Base-by-base conservation (phyloP, 2,888 invertebrate species). In the Endotricha flammealis region DNA sequence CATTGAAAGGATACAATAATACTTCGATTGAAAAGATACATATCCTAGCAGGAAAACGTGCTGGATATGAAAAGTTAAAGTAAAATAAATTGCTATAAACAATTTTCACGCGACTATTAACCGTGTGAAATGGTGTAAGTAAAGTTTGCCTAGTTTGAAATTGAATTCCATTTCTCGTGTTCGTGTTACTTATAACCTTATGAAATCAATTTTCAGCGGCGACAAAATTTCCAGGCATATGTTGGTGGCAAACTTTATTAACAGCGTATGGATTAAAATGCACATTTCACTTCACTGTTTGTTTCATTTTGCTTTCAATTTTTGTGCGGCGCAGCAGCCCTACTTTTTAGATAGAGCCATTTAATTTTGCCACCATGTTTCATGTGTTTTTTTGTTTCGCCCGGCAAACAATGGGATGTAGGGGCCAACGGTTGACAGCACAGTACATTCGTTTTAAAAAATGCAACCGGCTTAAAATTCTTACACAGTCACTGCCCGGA, bases 401-500 rank as follows among this genome's bases (percentile, higher is more conserved):
- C n/a, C n/a, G 23, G 12, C 12, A 16, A 16, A 17, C 31, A 31
- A 39, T 41, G 16, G 36, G 3, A 17, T 22, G 12, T 6, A 20
- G 22, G 32, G 28, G 10, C 16, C n/a, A 28, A 20, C 22, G 5
- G 30, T 32, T 37, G 36, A 32, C 37, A 39, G 34, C 23, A 33
- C 12, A 23, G 33, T 17, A 39, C 29, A 30, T 36, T 36, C 38
- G 42, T 36, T 45, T 46, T 48, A 44, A 51, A 53, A 57, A 58
- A 55, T 58, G 57, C 52, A 59, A 41, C 46, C 33, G 42, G 44
- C 48, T 61, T 52, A 52, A 59, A 65, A 59, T 58, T 60, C 60
- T 54, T 53, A 41, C 43, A 44, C 49, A 55, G 55, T 55, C 51
- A 61, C 62, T 65, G 61, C 52, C 65, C 60, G 60, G 62, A 66